Evolutionary conservation across 2,113 vertebrate species (phyloP), one percentile per base, ranked within the genome.

Genomic region (Nibea albiflora): DNA sequence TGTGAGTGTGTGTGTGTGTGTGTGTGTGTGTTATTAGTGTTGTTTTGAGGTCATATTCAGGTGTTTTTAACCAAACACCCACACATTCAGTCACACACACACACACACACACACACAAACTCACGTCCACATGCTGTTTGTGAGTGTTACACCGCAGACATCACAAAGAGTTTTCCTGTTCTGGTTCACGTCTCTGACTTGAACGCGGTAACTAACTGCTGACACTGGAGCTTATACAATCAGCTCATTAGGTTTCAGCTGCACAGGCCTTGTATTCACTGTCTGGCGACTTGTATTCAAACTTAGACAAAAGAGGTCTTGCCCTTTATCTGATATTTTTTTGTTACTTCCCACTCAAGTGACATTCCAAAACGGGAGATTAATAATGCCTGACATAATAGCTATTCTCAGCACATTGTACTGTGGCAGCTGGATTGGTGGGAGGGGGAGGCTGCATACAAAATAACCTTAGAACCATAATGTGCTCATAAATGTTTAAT

Each of bases 361-460:
- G 79, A 85, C 76, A 86, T 83, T 86, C 81, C 64, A 85, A 85
- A 86, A 84, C 10, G 39, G 63, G 42, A 84, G 72, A 82, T 79
- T 75, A 81, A 73, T 83, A 82, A 76, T 58, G 73, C 50, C 64
- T 16, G 60, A 83, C 76, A 91, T 86, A 67, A 83, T 44, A 62
- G 78, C 20, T 82, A 73, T 88, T 86, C 83, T 85, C 81, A 68
- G 86, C 68, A 74, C 84, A 86, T 67, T 84, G 83, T 75, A 9
- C 49, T 56, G 58, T 73, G 75, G 64, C 85, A 72, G 76, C 52
- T 24, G n/a, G 69, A 86, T 77, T 67, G 58, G 28, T 1, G 31
- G 31, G 31, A 5, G 54, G 52, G 31, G 0, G 24, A 0, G 5
- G 24, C 24, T 66, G 80, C 72, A 64, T 26, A 69, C 28, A 81